phyloP scores from a whole-genome alignment of 2,888 invertebrate species.

The Mactromeris polynyma region DNA sequence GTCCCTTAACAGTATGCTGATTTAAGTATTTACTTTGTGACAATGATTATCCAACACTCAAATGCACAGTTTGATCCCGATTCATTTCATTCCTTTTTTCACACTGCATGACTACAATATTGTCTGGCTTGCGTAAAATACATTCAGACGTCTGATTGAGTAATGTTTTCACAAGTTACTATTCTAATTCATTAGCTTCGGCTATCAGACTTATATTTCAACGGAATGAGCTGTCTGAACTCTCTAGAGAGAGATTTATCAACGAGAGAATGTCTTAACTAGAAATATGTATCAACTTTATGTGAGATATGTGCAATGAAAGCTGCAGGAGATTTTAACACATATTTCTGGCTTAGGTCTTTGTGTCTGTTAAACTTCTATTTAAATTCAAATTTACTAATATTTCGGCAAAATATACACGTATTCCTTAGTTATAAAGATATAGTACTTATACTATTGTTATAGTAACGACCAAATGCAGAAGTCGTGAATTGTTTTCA shows the following conservation, averaged over 20 bases:
- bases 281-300: conserved; percentile 6
- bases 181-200: background rate
- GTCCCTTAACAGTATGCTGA: too few species aligned
- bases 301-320: background rate
- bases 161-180: background rate
- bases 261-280: background rate
- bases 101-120: background rate
- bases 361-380: background rate
- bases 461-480: too few species aligned
- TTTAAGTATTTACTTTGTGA: too few species aligned
- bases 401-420: too few species aligned
- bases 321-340: background rate
- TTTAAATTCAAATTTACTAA: too few species aligned
- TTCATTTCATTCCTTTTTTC: background rate
- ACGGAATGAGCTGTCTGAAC: background rate
- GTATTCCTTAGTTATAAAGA: too few species aligned
- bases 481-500: too few species aligned
- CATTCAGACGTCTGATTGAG: background rate
- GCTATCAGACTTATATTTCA: background rate
- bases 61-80: too few species aligned
- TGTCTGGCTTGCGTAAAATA: background rate
- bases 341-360: background rate
- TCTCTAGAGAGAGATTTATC: conserved; percentile 2
- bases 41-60: too few species aligned
- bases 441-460: too few species aligned